These are phyloP conservation scores for Toxostoma redivivum DNA, from an alignment of 2,113 vertebrate genomes.

Conservation along the genomic window DNA sequence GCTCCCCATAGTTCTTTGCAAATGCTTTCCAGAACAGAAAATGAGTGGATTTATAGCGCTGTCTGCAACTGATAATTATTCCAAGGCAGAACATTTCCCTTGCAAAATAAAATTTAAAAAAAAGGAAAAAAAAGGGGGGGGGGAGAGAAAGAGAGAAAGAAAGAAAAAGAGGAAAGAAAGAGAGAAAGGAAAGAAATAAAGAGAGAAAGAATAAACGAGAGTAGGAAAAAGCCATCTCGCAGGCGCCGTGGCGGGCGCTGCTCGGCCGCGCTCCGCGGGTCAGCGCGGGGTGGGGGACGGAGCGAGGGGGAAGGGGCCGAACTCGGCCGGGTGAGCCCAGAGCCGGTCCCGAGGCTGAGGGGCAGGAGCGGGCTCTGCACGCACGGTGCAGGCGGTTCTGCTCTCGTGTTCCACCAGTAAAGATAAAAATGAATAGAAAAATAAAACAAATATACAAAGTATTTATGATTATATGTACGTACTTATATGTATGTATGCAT, in stretches of 20 bases:
- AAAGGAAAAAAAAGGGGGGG: no score
- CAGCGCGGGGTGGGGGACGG: not conserved
- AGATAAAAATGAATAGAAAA: not conserved
- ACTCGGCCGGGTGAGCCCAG: not conserved
- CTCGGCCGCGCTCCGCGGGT: not conserved
- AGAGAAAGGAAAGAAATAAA: no score
- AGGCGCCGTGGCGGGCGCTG: not conserved
- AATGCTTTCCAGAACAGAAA: slow-evolving; percentile 67
- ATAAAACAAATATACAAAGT: not conserved
- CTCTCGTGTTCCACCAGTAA: not conserved
- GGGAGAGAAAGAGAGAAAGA: not conserved
- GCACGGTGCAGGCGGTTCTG: not conserved
- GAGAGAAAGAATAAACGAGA: not conserved
- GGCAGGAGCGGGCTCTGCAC: not conserved
- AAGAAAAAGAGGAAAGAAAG: no score
- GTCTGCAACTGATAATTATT: slow-evolving; percentile 66
- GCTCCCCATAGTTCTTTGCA: slow-evolving; percentile 78
- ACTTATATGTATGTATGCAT: no score
- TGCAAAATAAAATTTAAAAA: not conserved
- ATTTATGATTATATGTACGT: no score
- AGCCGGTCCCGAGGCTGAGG: not conserved
- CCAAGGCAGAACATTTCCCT: slow-evolving; percentile 49
- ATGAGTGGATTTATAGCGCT: slow-evolving; percentile 69
- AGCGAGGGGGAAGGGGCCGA: not conserved
- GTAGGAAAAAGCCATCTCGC: not conserved